A percentile compares a stretch with the other conserved stretches of the same genome.
These are phyloP conservation scores for Myathropa florea DNA, from an alignment of 2,888 invertebrate species.

Conservation along the genomic window DNA sequence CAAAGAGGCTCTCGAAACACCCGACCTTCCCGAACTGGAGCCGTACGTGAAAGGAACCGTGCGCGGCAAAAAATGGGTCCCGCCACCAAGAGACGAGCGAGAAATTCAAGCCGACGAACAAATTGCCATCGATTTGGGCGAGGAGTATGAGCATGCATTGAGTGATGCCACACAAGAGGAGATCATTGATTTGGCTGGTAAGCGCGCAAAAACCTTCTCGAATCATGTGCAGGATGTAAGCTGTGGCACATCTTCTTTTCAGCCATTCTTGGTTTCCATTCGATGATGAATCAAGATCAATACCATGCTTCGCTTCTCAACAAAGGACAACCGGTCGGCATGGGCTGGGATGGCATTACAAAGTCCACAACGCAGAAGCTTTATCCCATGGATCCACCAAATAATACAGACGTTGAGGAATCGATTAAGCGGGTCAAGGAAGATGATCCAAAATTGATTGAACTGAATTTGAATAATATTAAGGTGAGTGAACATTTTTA, in stretches of 20 bases:
- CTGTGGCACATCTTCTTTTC: conserved; percentile 72
- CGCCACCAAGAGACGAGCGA: conserved; percentile 87
- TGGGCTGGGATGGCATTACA: conserved; percentile 97
- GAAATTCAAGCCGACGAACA: conserved; percentile 93
- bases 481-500: conserved; percentile 85
- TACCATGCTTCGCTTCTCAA: conserved; percentile 97
- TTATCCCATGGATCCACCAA: conserved; percentile 97
- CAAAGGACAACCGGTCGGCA: conserved; percentile 93
- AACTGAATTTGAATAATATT: conserved; percentile 99
- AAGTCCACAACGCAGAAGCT: conserved; percentile 95
- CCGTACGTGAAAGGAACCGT: conserved; percentile 95
- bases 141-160: conserved; percentile 96
- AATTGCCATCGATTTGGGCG: conserved; percentile 95
- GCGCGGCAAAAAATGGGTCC: conserved; percentile 95
- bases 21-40: conserved; percentile 97
- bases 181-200: conserved; percentile 98
- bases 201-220: conserved; percentile 61
- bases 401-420: conserved; percentile 96
- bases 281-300: conserved; percentile 99
- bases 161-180: conserved; percentile 94
- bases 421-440: conserved; percentile 94
- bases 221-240: not conserved
- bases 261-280: conserved; percentile 99
- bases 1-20: conserved; percentile 98
- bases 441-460: conserved; percentile 92